Evolutionary conservation across 2,888 invertebrate species (phyloP).

Genomic region (Pyrocoelia pectoralis): DNA sequence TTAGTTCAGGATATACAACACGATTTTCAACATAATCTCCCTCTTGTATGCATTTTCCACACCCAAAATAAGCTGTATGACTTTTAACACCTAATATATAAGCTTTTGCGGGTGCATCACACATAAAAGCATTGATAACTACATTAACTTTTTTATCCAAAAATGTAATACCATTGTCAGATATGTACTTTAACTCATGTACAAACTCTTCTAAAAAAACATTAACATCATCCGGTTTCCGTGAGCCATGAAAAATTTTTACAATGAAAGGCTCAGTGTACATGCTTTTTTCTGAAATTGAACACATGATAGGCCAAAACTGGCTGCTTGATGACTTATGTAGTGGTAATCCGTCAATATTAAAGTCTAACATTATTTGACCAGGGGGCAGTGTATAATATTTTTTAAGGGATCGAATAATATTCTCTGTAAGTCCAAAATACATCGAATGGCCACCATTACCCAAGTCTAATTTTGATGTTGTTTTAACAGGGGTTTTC

Average conservation of each 20-base stretch:
- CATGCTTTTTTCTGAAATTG: neutral
- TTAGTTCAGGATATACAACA: too few relatives aligned
- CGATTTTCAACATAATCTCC: constrained; percentile 1
- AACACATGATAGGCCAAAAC: constrained; percentile 5
- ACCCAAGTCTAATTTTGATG: too few relatives aligned
- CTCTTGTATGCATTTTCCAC: neutral
- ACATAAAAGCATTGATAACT: neutral
- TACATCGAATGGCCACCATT: too few relatives aligned
- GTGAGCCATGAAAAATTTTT: neutral
- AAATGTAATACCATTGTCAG: neutral
- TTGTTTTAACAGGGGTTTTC: too few relatives aligned
- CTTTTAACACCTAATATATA: neutral
- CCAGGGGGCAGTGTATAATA: neutral
- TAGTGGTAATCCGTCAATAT: constrained; percentile 10
- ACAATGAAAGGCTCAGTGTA: neutral
- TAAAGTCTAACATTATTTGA: neutral
- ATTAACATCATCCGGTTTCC: neutral
- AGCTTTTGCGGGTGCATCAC: constrained; percentile 7
- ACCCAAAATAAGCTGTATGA: constrained; percentile 8
- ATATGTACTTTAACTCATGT: neutral
- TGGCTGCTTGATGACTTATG: constrained; percentile 5
- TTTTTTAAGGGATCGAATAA: neutral
- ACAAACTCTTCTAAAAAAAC: neutral
- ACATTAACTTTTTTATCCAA: neutral
- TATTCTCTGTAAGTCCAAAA: neutral